phyloP scores from a whole-genome alignment of 2,888 invertebrate genomes.

The Lasioglossum marginatum region DNA sequence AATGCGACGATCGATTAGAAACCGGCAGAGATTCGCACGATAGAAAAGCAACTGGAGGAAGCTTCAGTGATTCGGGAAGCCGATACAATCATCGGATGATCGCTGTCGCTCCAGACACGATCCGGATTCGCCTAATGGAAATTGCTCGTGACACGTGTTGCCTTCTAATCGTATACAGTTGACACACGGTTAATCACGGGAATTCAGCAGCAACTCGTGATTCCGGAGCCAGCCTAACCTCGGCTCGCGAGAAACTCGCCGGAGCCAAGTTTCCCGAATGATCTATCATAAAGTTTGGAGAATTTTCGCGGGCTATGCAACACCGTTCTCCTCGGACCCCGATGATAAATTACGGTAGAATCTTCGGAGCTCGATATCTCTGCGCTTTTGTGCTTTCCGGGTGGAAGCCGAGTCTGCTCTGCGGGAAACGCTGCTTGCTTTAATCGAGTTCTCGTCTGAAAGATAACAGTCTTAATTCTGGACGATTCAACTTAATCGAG shows the following conservation, averaged over 20 bases:
- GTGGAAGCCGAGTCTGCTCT: background rate
- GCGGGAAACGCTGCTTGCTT: background rate
- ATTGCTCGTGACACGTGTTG: conserved; percentile 61
- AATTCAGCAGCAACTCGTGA: conserved; percentile 46
- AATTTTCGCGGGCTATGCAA: background rate
- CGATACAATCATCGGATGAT: conserved; percentile 17
- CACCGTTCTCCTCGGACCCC: background rate
- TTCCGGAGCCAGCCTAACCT: conserved; percentile 51
- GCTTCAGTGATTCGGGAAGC: background rate
- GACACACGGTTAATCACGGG: conserved; percentile 64
- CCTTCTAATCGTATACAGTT: conserved; percentile 64
- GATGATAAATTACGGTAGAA: background rate
- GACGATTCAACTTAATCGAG: background rate
- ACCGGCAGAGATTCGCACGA: background rate
- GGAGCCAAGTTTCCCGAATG: background rate
- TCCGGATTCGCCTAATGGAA: conserved; percentile 57
- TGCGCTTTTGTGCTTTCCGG: background rate
- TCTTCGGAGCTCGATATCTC: background rate
- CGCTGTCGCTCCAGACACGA: conserved; percentile 46
- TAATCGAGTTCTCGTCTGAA: background rate
- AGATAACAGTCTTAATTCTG: background rate
- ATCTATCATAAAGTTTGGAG: conserved; percentile 3
- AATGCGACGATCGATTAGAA: background rate
- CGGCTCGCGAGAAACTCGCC: background rate
- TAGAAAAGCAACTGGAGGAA: background rate